A percentile compares a stretch with the other conserved stretches of the same genome.
Conservation (phyloP, 2,113 vertebrate genomes). For the Caranx ignobilis region DNA sequence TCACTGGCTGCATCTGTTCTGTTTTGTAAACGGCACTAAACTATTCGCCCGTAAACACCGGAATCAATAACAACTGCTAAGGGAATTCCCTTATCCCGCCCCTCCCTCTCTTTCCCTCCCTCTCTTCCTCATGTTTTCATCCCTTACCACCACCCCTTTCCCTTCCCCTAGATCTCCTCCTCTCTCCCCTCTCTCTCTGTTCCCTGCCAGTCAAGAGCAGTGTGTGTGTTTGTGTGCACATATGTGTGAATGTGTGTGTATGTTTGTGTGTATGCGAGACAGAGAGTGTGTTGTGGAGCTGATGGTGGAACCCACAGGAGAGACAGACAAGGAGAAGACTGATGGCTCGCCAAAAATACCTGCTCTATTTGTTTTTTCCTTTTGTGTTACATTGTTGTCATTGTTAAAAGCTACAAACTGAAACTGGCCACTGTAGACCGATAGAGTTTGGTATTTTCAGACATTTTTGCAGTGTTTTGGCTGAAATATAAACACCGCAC, state of each 20-base stretch:
- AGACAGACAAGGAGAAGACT: conserved; percentile 66
- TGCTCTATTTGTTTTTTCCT: conserved; percentile 59
- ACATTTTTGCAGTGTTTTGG: background rate
- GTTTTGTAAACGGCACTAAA: conserved; percentile 98
- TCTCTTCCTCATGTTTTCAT: conserved; percentile 70
- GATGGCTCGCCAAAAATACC: conserved; percentile 77
- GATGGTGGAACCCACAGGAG: conserved; percentile 73
- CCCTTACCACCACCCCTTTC: conserved; percentile 70
- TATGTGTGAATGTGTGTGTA: conserved; percentile 31
- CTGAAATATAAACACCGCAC: conserved; percentile 18
- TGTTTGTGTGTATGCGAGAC: conserved; percentile 18
- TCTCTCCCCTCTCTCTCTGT: conserved; percentile 55
- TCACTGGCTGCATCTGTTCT: conserved; percentile 99
- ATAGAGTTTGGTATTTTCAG: conserved; percentile 29
- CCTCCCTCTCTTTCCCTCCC: conserved; percentile 68
- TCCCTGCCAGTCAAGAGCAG: conserved; percentile 81
- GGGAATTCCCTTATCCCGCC: conserved; percentile 91
- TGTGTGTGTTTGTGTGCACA: conserved; percentile 20
- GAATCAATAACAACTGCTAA: conserved; percentile 98
- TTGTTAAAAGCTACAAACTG: conserved; percentile 69
- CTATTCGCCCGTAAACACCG: conserved; percentile 93
- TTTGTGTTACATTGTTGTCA: conserved; percentile 69
- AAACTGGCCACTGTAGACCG: conserved; percentile 60
- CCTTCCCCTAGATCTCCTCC: conserved; percentile 79
- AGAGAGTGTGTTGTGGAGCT: conserved; percentile 47